Base-by-base conservation (phyloP, 2,888 invertebrate species). In the Athrips mouffetella region DNA sequence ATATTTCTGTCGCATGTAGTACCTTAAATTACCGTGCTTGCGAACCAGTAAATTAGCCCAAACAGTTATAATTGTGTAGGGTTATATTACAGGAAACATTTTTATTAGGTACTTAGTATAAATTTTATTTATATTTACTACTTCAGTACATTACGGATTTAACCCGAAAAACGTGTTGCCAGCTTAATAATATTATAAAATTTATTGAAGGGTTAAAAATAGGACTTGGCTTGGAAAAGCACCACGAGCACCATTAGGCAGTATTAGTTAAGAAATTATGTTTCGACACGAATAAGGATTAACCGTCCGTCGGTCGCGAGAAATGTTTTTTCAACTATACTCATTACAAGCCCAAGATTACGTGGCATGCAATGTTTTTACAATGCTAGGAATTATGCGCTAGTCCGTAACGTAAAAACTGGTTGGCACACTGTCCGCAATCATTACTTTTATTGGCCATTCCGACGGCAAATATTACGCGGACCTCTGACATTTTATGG, bases 321-420 rank as follows among this genome's bases (percentile, higher is more conserved):
- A 44, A 44, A 30, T 31, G 27, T 30, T 8, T 44, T n/a, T 44
- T 44, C 44, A 21, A 31, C 44, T 27, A n/a, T n/a, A 45, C 35
- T 16, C 37, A 48, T 44, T 44, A 35, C 42, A 30, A 15, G 16
- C n/a, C 21, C 21, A 37, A 49, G 45, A 46, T 46, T 44, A 46
- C 41, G 30, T 44, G 20, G 45, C 52, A 49, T 45, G 51, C 51
- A 49, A 52, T 52, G 49, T 40, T 42, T 41, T 46, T 30, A 48
- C 48, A 48, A 30, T 41, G 20, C 27, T 23, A 18, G 27, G 45
- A 29, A 39, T 49, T 30, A 37, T 21, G 45, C 44, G 11, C 25
- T 18, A 45, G 25, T 25, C 40, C 15, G 35, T n/a, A 45, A 23
- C 45, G 8, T 25, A 21, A 39, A 45, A 51, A 51, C 44, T 31